Conservation (phyloP, 2,888 invertebrate genomes). For the Sarcophaga rosellei region DNA sequence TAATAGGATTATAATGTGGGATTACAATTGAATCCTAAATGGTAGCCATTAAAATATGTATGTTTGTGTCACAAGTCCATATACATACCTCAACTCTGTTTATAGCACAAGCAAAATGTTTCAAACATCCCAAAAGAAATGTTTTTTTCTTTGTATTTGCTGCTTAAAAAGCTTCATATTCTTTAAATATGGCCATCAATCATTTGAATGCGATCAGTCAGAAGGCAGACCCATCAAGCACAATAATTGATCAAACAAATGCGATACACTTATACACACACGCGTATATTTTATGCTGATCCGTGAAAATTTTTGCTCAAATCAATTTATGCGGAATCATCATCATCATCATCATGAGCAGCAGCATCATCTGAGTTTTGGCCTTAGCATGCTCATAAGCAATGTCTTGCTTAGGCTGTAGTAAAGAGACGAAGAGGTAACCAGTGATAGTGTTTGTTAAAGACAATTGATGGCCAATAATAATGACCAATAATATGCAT, state of each 20-base stretch:
- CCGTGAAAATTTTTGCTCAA: slow-evolving; percentile 46
- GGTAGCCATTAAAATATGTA: too few species aligned
- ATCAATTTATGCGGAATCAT: slow-evolving; percentile 62
- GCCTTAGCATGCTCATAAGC: too few species aligned
- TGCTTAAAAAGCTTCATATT: neutral
- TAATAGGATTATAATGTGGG: too few species aligned
- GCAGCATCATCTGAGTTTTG: slow-evolving; percentile 6
- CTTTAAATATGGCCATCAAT: slow-evolving; percentile 46
- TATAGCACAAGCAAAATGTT: neutral
- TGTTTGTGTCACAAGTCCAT: too few species aligned
- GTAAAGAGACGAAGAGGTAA: neutral
- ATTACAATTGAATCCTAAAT: too few species aligned
- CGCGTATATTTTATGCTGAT: slow-evolving; percentile 27
- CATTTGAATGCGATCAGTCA: slow-evolving; percentile 52
- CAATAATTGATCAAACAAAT: slow-evolving; percentile 43
- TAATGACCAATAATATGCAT: slow-evolving; percentile 62
- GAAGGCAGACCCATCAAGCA: slow-evolving; percentile 19
- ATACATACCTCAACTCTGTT: too few species aligned
- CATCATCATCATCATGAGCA: slow-evolving; percentile 40
- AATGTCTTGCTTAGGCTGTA: too few species aligned
- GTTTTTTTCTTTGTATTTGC: neutral
- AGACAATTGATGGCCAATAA: slow-evolving; percentile 53
- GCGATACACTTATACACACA: slow-evolving; percentile 27
- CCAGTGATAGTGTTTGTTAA: neutral
- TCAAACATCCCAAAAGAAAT: neutral